These are phyloP conservation scores for Atta texana DNA, from an alignment of 1,140 invertebrate species.

Conservation along the genomic window DNA sequence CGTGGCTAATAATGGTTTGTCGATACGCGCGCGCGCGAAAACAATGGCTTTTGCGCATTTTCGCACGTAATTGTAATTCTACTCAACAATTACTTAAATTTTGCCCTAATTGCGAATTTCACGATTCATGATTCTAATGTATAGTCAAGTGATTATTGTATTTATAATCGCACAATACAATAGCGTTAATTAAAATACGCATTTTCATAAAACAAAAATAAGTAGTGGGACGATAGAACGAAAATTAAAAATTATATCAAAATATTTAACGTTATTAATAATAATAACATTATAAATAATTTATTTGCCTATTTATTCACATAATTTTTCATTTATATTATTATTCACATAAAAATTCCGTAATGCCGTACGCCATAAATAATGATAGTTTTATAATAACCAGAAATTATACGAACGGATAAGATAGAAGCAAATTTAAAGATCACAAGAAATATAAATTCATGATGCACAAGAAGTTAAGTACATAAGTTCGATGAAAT, in stretches of 20 bases:
- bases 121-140: background rate
- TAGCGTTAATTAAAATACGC: conserved; percentile 1
- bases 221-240: background rate
- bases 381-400: background rate
- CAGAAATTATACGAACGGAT: background rate
- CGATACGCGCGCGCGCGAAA: background rate
- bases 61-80: conserved; percentile 50
- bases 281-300: background rate
- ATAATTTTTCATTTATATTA: too few species aligned
- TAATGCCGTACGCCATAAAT: background rate
- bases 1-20: conserved; percentile 8
- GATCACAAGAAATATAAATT: too few species aligned
- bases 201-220: background rate
- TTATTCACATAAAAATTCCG: background rate
- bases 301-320: too few species aligned
- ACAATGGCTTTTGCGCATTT: conserved; percentile 4
- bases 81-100: conserved; percentile 56
- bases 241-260: background rate
- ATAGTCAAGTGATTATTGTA: conserved; percentile 2
- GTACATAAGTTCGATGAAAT: background rate
- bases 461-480: background rate
- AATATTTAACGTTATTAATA: background rate
- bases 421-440: background rate
- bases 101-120: conserved; percentile 33
- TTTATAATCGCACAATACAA: background rate